Base-by-base conservation (phyloP, 1,140 invertebrate species). In the Meloidogyne chitwoodi region DNA sequence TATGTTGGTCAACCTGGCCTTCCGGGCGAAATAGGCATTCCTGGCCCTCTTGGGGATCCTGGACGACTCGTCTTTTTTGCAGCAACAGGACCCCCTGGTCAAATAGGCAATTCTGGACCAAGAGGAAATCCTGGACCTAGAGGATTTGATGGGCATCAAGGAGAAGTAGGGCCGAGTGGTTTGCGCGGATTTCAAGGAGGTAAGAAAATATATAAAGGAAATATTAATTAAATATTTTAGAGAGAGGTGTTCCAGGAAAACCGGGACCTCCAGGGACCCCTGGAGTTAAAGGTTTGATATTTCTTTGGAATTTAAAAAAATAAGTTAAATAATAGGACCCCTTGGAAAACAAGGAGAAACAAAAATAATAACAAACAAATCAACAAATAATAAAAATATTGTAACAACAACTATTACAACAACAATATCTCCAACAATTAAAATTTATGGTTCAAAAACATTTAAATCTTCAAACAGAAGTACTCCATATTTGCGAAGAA, bases 91-190 rank as follows among this genome's bases (percentile, higher is more conserved):
- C 44, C 26, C 8, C 16, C 19, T 19, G 68, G 68, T 0, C 68
- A 19, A 10, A 2, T 10, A 6, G 68, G 68, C 29, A 41, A 70
- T 48, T 24, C 56, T n/a, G 75, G 75, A 0, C 75, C 75, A 66
- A 62, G 56, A n/a, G 69, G 75, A 3, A 16, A 16, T 14, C 27
- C 34, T 11, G 75, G 75, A 22, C 16, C 24, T 64, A 14, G 34
- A 19, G 75, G 75, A 75, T 62, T 31, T 38, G 75, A 77, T 31
- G 75, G 75, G n/a, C 31, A 62, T n/a, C n/a, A 48, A 14, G 75
- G 75, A n/a, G 70, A 77, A 29, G 38, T 31, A 19, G 75, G 75
- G 0, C 27, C 10, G 29, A 22, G 1, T 34, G 75, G 75, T 16
- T 61, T 61, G 4, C 44, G n/a, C 6, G 68, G 68, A 70, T 70